These are phyloP conservation scores for Nasonia vitripennis DNA, from an alignment of 1,140 invertebrate genomes.

Conservation along the genomic window DNA sequence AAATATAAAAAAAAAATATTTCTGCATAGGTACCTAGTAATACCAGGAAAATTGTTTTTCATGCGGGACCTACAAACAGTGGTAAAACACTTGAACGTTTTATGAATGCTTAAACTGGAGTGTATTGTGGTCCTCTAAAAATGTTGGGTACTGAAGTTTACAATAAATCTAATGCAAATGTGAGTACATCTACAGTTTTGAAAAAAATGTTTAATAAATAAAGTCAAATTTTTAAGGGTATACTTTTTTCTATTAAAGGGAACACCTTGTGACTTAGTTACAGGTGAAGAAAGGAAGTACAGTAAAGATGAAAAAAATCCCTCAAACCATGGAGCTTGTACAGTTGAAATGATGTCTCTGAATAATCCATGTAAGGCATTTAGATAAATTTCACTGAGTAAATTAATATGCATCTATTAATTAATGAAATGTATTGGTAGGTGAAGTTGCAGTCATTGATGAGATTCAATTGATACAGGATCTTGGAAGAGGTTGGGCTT, in stretches of 20 bases:
- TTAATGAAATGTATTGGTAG: constrained; percentile 70
- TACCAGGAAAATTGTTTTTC: constrained; percentile 96
- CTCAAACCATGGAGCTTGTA: constrained; percentile 93
- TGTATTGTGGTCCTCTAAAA: constrained; percentile 99
- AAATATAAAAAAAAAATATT: constrained; percentile 11
- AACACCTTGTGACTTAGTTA: constrained; percentile 96
- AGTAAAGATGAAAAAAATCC: constrained; percentile 81
- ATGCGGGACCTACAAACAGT: constrained; percentile 99
- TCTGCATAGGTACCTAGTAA: constrained; percentile 86
- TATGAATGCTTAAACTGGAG: constrained; percentile 89
- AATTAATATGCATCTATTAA: not conserved
- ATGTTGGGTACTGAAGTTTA: constrained; percentile 96
- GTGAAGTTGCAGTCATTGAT: constrained; percentile 98
- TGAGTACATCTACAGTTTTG: constrained; percentile 71
- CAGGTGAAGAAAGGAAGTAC: constrained; percentile 94
- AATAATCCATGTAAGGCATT: constrained; percentile 83
- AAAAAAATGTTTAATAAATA: constrained; percentile 1
- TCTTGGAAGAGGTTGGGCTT: constrained; percentile 95
- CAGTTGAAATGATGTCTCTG: constrained; percentile 97
- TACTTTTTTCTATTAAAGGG: constrained; percentile 78
- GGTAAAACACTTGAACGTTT: constrained; percentile 97
- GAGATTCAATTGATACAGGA: constrained; percentile 99
- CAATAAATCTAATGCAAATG: constrained; percentile 90
- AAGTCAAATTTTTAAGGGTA: constrained; percentile 27
- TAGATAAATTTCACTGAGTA: constrained; percentile 30